Evolutionary conservation across 1,140 invertebrate species (phyloP).

Genomic region (Schlechtendalia chinensis): DNA sequence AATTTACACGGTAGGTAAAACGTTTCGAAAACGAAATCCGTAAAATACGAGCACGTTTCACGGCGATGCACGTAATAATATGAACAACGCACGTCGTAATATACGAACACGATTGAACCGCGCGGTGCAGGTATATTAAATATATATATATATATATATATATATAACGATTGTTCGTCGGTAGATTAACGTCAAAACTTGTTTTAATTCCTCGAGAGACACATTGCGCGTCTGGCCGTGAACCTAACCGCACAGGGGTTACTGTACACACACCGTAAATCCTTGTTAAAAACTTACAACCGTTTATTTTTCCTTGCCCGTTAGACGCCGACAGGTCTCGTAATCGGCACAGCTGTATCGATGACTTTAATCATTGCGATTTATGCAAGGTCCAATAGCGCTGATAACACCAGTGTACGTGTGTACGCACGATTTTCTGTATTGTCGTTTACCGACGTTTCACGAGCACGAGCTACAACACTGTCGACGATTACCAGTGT

Average conservation of each 20-base stretch:
- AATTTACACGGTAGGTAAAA: too few relatives aligned
- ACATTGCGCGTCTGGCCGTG: neutral
- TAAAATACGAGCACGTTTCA: too few relatives aligned
- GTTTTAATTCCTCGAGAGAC: neutral
- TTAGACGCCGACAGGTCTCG: neutral
- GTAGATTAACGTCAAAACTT: neutral
- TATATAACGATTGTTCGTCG: neutral
- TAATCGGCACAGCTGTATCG: neutral
- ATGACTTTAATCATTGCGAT: constrained; percentile 18
- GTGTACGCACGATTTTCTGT: constrained; percentile 13
- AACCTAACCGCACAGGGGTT: neutral
- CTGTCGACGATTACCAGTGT: too few relatives aligned
- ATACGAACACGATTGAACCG: too few relatives aligned
- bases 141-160: too few relatives aligned
- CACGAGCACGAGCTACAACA: too few relatives aligned
- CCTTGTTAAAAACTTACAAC: neutral
- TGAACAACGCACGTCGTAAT: too few relatives aligned
- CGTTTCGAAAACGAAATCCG: too few relatives aligned
- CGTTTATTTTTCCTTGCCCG: neutral
- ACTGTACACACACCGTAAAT: neutral
- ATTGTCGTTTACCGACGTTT: too few relatives aligned
- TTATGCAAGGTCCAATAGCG: neutral
- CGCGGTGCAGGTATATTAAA: too few relatives aligned
- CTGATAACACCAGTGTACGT: too few relatives aligned
- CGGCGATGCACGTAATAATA: too few relatives aligned